These are phyloP conservation scores for Drosophila demipolita DNA, from an alignment of 2,888 invertebrate genomes.

Conservation along the genomic window DNA sequence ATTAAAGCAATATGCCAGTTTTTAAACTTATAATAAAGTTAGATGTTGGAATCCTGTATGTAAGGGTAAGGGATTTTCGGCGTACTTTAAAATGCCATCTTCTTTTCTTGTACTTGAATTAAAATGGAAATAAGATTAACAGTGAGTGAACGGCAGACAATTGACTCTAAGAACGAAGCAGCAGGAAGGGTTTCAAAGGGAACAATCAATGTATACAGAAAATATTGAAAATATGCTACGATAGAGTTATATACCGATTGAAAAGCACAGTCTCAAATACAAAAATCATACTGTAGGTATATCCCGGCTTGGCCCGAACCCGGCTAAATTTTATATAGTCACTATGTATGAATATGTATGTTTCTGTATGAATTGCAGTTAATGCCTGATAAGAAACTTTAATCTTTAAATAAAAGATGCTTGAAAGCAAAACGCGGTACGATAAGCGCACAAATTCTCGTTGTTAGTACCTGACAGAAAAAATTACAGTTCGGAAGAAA, in stretches of 20 bases:
- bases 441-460: constrained; percentile 67
- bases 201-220: neutral
- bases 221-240: neutral
- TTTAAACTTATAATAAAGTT: neutral
- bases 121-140: neutral
- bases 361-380: constrained; percentile 63
- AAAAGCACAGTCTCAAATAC: neutral
- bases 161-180: neutral
- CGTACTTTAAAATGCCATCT: neutral
- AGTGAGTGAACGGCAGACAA: neutral
- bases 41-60: neutral
- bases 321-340: neutral
- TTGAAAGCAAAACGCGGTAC: constrained; percentile 68
- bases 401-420: constrained; percentile 71
- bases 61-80: neutral
- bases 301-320: neutral
- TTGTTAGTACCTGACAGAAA: constrained; percentile 68
- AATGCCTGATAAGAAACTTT: constrained; percentile 74
- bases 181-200: neutral
- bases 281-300: neutral
- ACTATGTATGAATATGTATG: neutral
- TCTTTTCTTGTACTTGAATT: neutral
- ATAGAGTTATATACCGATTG: neutral
- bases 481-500: constrained; percentile 74
- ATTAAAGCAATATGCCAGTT: neutral